phyloP scores from a whole-genome alignment of 1,140 invertebrate genomes.

The Pseudomyrmex concolor region DNA sequence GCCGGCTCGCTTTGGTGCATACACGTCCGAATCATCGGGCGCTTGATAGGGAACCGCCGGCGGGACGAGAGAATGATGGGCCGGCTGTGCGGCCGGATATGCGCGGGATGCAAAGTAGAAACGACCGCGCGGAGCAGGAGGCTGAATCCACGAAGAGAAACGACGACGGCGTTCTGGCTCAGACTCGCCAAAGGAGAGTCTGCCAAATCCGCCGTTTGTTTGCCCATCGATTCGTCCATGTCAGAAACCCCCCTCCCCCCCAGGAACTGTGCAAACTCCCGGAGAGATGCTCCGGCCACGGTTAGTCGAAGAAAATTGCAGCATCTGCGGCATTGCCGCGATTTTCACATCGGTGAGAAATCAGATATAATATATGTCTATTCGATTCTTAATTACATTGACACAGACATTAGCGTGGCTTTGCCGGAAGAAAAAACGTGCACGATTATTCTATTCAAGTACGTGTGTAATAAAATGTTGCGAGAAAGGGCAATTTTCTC shows the following conservation, averaged over 20 bases:
- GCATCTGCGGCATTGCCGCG: background rate
- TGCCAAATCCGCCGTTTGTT: conserved; percentile 73
- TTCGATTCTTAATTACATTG: background rate
- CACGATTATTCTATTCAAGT: background rate
- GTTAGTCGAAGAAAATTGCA: conserved; percentile 27
- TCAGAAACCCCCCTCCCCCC: conserved; percentile 35
- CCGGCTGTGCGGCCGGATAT: conserved; percentile 59
- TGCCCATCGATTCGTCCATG: conserved; percentile 72
- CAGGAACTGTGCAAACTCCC: conserved; percentile 49
- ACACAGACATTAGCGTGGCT: background rate
- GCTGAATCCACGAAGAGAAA: conserved; percentile 31
- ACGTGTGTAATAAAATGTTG: background rate
- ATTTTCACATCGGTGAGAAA: conserved; percentile 30
- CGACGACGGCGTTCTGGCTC: conserved; percentile 41
- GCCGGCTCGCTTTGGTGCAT: conserved; percentile 72
- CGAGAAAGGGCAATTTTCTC: background rate
- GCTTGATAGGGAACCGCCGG: conserved; percentile 71
- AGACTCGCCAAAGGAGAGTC: conserved; percentile 69
- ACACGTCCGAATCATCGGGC: conserved; percentile 72
- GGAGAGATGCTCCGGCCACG: background rate
- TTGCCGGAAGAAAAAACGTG: no score
- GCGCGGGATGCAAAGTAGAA: conserved; percentile 73
- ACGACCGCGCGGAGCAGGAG: conserved; percentile 25
- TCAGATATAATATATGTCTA: background rate
- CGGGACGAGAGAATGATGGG: conserved; percentile 67